Percentiles rank a stretch among this genome's conserved stretches.
Evolutionary conservation across 2,888 invertebrate species (phyloP).

Genomic region (Strigamia crassipes): DNA sequence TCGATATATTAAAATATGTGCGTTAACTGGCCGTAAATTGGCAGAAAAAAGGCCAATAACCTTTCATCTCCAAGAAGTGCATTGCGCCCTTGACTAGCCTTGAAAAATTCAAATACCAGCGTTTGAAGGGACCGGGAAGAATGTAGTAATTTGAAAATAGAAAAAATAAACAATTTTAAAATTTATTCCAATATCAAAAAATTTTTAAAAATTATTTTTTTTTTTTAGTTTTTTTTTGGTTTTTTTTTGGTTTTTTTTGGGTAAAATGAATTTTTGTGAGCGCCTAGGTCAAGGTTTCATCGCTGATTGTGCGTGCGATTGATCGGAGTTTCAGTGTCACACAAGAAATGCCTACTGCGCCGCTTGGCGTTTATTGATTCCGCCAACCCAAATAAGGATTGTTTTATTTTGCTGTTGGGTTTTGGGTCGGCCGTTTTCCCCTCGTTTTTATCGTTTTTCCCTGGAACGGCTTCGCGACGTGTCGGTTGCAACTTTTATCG

Average conservation of each 20-base stretch:
- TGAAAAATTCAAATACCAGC: not conserved
- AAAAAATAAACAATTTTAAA: too few species aligned
- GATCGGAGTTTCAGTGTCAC: not conserved
- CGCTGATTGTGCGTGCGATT: not conserved
- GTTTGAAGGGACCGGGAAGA: not conserved
- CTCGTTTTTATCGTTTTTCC: too few species aligned
- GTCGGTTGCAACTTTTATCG: not conserved
- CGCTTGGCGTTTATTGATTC: not conserved
- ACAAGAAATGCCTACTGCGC: not conserved
- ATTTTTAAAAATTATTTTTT: too few species aligned
- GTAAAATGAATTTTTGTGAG: too few species aligned
- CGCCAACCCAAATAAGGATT: not conserved
- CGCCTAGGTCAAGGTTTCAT: not conserved
- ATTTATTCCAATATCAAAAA: not conserved
- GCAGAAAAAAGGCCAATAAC: not conserved
- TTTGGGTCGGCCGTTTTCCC: too few species aligned
- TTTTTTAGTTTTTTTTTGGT: too few species aligned
- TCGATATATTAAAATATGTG: not conserved
- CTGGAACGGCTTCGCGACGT: too few species aligned
- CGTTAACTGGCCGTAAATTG: not conserved
- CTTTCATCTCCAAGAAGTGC: not conserved
- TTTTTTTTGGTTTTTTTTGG: too few species aligned
- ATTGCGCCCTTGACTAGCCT: conserved; percentile 21
- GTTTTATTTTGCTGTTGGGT: too few species aligned
- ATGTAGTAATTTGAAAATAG: not conserved